phyloP scores from a whole-genome alignment of 1,140 invertebrate species.

The Temnothorax curvispinosus region DNA sequence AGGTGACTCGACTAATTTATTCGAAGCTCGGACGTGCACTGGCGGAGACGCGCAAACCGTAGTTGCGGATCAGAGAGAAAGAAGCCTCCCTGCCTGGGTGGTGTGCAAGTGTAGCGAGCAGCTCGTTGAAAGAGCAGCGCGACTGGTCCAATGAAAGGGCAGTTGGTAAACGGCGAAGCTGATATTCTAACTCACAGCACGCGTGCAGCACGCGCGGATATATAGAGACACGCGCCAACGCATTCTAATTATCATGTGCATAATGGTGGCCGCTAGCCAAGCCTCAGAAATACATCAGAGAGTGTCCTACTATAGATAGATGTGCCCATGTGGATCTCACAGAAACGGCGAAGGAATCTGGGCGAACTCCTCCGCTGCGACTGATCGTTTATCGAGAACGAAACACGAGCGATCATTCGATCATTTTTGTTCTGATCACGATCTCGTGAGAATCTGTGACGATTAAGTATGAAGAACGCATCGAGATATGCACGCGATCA shows the following conservation, averaged over 20 bases:
- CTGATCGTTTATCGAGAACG: conserved; percentile 21
- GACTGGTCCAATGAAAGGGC: conserved; percentile 36
- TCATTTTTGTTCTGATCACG: neutral
- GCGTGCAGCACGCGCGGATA: conserved; percentile 80
- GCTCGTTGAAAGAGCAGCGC: conserved; percentile 37
- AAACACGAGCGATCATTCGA: neutral
- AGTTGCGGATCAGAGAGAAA: conserved; percentile 3
- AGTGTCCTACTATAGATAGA: conserved; percentile 82
- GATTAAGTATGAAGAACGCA: neutral
- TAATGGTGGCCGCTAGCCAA: conserved; percentile 85
- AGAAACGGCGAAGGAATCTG: conserved; percentile 53
- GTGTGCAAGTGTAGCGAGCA: conserved; percentile 37
- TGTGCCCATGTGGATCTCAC: conserved; percentile 75
- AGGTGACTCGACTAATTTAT: conserved; percentile 81
- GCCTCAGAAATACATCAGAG: conserved; percentile 85
- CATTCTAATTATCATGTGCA: conserved; percentile 86
- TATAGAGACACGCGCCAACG: conserved; percentile 86
- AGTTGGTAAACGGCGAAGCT: conserved; percentile 26
- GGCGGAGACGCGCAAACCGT: neutral
- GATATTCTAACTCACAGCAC: conserved; percentile 50
- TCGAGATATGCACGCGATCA: neutral
- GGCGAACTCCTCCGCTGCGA: neutral
- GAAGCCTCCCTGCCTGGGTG: neutral
- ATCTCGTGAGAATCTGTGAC: neutral
- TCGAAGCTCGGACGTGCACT: conserved; percentile 66